Evolutionary conservation across 2,113 vertebrate species (phyloP), one percentile per base, ranked within the genome.

Genomic region (Tetrao urogallus): DNA sequence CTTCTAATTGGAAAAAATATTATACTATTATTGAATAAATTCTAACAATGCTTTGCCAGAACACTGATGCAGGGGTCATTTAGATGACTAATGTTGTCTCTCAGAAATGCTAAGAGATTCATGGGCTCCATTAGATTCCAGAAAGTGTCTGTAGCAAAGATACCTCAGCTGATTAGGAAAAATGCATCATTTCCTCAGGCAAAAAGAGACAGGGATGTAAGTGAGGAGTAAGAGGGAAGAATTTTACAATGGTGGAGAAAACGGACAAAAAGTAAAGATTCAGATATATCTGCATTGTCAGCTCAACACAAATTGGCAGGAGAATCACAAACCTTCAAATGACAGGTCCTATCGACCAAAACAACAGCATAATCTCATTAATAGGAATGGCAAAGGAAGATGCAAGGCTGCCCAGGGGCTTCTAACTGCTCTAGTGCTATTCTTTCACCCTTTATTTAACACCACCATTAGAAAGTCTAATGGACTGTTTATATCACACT

Each of bases 391-490:
- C 65, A 80, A 7, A 57, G 76, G 42, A 94, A 90, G 90, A 95
- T 79, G 82, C 82, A 95, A 82, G 84, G 36, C 80, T 93, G 88
- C 94, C 90, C 76, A 38, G 73, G 73, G 93, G 92, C 61, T 88
- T 78, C 82, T 81, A 50, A 61, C 90, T 90, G 52, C 58, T 92
- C 70, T 30, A 58, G 17, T 83, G 27, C 24, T 86, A 34, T 90
- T 89, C 0, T 0, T 93, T 95, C 95, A 91, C 88, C 92, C 86
- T 95, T 96, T 97, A 94, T 97, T 97, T 95, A 95, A 95, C 86
- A 86, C 22, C 63, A 42, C 65, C 86, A 86, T 97, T 94, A 96
- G 66, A 83, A 93, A 95, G 54, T 70, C 54, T 97, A 96, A 97
- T 94, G 93, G 86, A 66, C 66, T 93, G 82, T 95, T 92, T 96